These are phyloP conservation scores for Peromyscus melanophrys DNA, from an alignment of 2,797 vertebrate species.

Conservation along the genomic window DNA sequence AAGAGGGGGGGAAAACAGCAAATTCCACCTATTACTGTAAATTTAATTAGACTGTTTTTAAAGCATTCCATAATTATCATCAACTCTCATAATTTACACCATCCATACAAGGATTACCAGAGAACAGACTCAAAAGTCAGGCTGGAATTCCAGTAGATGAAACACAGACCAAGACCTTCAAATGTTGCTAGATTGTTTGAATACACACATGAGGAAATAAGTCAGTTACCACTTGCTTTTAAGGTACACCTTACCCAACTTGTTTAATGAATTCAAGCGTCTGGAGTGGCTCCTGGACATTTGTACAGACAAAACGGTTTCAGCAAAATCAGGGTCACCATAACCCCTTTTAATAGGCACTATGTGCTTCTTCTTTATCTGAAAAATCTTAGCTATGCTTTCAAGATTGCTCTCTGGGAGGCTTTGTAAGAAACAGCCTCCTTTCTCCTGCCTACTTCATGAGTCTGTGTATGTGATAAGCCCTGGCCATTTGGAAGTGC, in stretches of 20 bases:
- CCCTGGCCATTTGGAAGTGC: constrained; percentile 72
- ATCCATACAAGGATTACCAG: not conserved
- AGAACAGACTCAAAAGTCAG: constrained; percentile 46
- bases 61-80: constrained; percentile 56
- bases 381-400: constrained; percentile 79
- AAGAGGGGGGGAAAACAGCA: too few species aligned
- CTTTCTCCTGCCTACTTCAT: constrained; percentile 70
- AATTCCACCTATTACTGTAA: constrained; percentile 39
- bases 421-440: constrained; percentile 79
- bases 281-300: not conserved
- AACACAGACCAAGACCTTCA: not conserved
- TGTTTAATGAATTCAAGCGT: constrained; percentile 25
- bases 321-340: constrained; percentile 69
- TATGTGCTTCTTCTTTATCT: constrained; percentile 66
- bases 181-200: not conserved
- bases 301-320: constrained; percentile 4
- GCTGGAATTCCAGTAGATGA: constrained; percentile 50
- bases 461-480: constrained; percentile 78
- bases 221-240: not conserved
- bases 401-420: constrained; percentile 65
- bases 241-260: constrained; percentile 56
- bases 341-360: constrained; percentile 59
- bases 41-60: constrained; percentile 42
- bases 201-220: not conserved
- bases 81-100: not conserved